These are phyloP conservation scores for Choristoneura fumiferana DNA, from an alignment of 1,140 invertebrate species.

Conservation along the genomic window DNA sequence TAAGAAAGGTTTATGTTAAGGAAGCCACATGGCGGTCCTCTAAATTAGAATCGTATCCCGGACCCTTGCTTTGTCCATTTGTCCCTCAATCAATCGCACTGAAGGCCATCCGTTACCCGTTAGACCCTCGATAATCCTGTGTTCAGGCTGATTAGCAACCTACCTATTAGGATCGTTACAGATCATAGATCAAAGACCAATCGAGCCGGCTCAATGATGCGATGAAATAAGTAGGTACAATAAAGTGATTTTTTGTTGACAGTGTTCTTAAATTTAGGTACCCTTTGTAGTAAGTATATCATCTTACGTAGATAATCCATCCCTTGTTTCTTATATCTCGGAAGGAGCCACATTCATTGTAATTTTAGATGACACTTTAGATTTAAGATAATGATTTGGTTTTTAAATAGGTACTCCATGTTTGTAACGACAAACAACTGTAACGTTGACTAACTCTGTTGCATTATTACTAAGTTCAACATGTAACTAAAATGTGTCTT, in stretches of 20 bases:
- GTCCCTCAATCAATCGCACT: conserved; percentile 49
- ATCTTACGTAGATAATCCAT: no score
- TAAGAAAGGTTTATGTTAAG: conserved; percentile 2
- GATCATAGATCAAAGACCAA: conserved; percentile 16
- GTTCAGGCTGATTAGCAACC: conserved; percentile 11
- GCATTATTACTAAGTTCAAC: no score
- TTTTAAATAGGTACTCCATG: no score
- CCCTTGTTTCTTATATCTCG: no score
- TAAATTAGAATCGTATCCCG: conserved; percentile 14
- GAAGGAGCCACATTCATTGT: no score
- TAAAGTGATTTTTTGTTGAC: conserved; percentile 5
- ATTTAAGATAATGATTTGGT: no score
- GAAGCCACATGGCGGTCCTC: conserved; percentile 7
- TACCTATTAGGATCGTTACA: conserved; percentile 15
- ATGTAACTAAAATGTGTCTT: no score
- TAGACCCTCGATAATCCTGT: conserved; percentile 16
- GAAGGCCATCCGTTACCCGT: conserved; percentile 16
- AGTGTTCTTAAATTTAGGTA: no score
- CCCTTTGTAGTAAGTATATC: no score
- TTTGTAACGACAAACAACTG: no score
- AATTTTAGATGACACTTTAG: no score
- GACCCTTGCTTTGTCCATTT: conserved; percentile 45
- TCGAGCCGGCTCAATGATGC: conserved; percentile 10
- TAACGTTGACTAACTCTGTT: no score
- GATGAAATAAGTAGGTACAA: not conserved